Evolutionary conservation across 2,113 vertebrate genomes (phyloP).

Genomic region (Verasper variegatus): DNA sequence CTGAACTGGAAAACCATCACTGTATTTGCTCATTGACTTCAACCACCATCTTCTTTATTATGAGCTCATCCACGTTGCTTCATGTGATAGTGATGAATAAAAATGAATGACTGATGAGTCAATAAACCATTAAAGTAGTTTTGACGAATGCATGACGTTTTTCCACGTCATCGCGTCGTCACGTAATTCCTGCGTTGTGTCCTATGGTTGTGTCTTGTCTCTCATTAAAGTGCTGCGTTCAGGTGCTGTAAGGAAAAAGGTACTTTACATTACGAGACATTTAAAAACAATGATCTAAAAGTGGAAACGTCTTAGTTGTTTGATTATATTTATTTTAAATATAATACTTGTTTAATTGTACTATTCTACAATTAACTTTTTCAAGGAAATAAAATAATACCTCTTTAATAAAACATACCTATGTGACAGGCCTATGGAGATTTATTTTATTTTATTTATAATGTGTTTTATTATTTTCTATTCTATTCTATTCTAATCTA

Average conservation of each 20-base stretch:
- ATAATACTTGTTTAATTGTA: no score
- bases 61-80: neutral
- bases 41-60: neutral
- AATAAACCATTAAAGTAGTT: no score
- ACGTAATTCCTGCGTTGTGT: neutral
- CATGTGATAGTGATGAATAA: neutral
- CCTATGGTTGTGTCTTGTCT: neutral
- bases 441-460: neutral
- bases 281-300: neutral
- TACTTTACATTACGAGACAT: neutral
- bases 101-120: neutral
- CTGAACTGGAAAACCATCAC: neutral
- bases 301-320: neutral
- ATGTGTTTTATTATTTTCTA: neutral
- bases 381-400: no score
- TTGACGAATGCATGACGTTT: neutral
- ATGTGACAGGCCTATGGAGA: neutral
- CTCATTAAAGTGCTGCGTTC: conserved; percentile 51
- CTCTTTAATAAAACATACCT: no score
- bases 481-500: neutral
- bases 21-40: neutral
- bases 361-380: no score
- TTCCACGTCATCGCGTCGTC: conserved; percentile 20
- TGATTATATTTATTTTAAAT: no score
- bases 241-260: conserved; percentile 22